Conservation (phyloP, 2,888 invertebrate species). For the Alentia gelatinosa region DNA sequence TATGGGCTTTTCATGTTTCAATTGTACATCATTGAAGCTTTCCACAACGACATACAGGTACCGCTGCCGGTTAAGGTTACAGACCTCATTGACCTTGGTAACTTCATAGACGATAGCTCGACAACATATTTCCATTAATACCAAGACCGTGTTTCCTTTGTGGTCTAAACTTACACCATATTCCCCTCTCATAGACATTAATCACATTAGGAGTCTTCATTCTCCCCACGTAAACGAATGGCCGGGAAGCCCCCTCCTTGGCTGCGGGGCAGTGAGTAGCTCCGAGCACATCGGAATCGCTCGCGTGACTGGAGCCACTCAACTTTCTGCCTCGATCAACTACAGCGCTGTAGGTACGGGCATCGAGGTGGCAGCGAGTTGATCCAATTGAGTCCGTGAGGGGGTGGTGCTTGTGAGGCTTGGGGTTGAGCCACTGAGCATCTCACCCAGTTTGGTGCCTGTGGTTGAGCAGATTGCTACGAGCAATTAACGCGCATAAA, state of each 20-base stretch:
- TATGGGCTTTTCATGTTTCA: no score
- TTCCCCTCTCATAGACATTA: not conserved
- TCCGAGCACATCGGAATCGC: not conserved
- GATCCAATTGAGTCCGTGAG: not conserved
- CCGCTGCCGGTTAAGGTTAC: no score
- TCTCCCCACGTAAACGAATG: not conserved
- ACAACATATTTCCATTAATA: no score
- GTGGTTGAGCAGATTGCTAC: not conserved
- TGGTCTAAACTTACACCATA: not conserved
- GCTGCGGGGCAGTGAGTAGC: not conserved
- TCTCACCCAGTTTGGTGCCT: not conserved
- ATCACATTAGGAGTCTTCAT: not conserved
- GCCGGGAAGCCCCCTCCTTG: not conserved
- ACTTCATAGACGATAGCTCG: no score
- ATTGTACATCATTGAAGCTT: no score
- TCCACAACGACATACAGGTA: no score
- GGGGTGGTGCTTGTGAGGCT: not conserved
- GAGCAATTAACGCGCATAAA: constrained; percentile 4
- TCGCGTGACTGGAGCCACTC: no score
- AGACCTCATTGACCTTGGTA: no score
- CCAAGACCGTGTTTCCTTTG: not conserved
- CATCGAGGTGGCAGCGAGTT: not conserved
- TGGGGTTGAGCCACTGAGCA: not conserved
- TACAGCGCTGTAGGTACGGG: no score
- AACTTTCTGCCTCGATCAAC: no score